These are phyloP conservation scores for Watsonalla cultraria DNA, from an alignment of 2,888 invertebrate species.

Conservation along the genomic window DNA sequence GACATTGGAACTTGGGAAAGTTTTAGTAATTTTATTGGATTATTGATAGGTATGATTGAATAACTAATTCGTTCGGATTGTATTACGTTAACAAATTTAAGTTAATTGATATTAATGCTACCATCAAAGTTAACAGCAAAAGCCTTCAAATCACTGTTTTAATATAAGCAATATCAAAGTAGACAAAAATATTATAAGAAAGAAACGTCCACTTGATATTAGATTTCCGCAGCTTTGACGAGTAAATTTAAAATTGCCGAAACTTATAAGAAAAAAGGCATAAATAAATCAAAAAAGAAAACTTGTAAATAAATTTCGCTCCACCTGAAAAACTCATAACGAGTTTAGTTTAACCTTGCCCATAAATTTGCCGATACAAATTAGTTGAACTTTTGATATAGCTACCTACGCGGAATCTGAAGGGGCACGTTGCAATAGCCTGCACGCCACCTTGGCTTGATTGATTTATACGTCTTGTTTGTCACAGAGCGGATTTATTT, in stretches of 20 bases:
- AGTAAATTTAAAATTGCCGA: slow-evolving; percentile 10
- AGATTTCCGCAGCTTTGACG: slow-evolving; percentile 12
- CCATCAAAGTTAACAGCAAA: background rate
- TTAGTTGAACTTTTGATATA: slow-evolving; percentile 57
- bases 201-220: background rate
- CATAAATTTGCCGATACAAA: slow-evolving; percentile 74
- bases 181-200: background rate
- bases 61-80: slow-evolving; percentile 5
- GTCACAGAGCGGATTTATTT: slow-evolving; percentile 77
- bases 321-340: slow-evolving; percentile 67
- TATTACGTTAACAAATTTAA: too few relatives aligned
- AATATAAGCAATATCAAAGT: background rate
- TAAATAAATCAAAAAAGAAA: slow-evolving; percentile 55
- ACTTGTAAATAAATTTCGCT: slow-evolving; percentile 58
- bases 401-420: slow-evolving; percentile 31
- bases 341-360: slow-evolving; percentile 70
- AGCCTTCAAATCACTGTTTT: background rate
- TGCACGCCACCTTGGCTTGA: slow-evolving; percentile 74
- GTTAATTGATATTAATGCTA: background rate
- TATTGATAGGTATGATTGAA: slow-evolving; percentile 9
- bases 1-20: slow-evolving; percentile 34
- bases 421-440: slow-evolving; percentile 62
- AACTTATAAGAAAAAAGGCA: slow-evolving; percentile 21
- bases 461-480: slow-evolving; percentile 80
- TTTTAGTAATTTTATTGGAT: slow-evolving; percentile 29